Base-by-base conservation (phyloP, 1,140 invertebrate species). In the Mactra quadrangularis region DNA sequence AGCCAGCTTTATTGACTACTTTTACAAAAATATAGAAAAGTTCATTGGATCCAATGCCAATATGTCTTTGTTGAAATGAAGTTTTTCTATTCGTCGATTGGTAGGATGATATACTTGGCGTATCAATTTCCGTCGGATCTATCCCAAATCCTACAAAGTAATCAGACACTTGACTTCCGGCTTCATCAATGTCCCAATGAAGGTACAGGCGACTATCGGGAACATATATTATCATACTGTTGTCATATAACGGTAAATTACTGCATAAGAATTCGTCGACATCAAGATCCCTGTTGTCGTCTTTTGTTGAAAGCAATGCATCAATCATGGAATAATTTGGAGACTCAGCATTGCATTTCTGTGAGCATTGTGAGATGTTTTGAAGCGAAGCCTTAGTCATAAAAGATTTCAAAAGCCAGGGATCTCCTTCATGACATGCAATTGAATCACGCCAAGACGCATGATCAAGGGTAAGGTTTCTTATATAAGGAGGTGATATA, bases 11-110 rank as follows among this genome's bases (percentile, higher is more conserved):
- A 64, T 82, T 89, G 6, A 72, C 62, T 9, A 60, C 64, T 47
- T 74, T 79, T 6, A 89, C 38, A 45, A 89, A 83, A 15, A 87
- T 47, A 66, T 85, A 89, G 52, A 88, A 83, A n/a, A 68, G 31
- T 25, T 45, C 41, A 3, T 77, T 78, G 6, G 68, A 47, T 53
- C 64, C 83, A 50, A 87, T 59, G 3, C 88, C 88, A 31, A 55
- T 25, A 52, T 86, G 82, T 7, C 33, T 33, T 1, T 29, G 52
- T 6, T 62, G 53, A 57, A 62, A 76, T 50, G 72, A 17, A 17
- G 25, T 57, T 22, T 76, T 55, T 19, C 38, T 64, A 13, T 59
- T n/a, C 7, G 62, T 68, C 1, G 71, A 76, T 25, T 9, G 9
- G n/a, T 57, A 83, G 15, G 11, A 62, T 17, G 33, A 47, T 0